Base-by-base conservation (phyloP, 2,113 vertebrate genomes). In the Ictidomys tridecemlineatus region DNA sequence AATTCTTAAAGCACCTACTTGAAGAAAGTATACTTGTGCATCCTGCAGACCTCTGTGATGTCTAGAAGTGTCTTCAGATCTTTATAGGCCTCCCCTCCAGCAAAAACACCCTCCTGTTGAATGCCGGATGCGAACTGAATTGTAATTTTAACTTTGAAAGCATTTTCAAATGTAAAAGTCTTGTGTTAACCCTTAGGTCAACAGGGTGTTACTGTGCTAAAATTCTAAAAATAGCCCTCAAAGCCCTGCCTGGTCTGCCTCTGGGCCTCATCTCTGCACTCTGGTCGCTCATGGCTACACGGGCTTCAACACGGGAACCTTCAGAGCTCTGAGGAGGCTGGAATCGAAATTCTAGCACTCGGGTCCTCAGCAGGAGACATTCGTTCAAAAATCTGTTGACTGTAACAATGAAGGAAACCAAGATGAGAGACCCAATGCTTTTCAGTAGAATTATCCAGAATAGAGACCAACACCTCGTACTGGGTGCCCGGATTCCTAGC, bases 121-220 rank as follows among this genome's bases (percentile, higher is more conserved):
- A 83, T 80, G 77, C 34, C 48, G 45, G 18, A 18, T 76, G 22
- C 32, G 42, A 63, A 30, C 48, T 58, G 16, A 63, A 30, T 67
- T 58, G 20, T 91, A n/a, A 78, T 94, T 89, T 63, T 92, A 56
- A 65, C 45, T 94, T 86, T 86, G 53, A 51, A 90, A 63, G 13
- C 28, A 14, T 89, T 91, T 90, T 39, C 51, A 94, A 30, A 51
- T 76, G 28, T 85, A 34, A 70, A 63, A 70, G 3, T 73, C 34
- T 94, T 39, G 22, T 4, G 4, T 84, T 92, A 48, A 28, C 92
- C 30, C 51, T 93, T 58, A 67, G 32, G n/a, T 82, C 93, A 89
- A 37, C 53, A 58, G 42, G 20, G 34, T 93, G 26, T 94, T 76
- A 56, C 78, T 91, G 5, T 14, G 22, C 32, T 78, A 76, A 77